Conservation (phyloP, 2,888 invertebrate genomes). For the Eristalis tenax region DNA sequence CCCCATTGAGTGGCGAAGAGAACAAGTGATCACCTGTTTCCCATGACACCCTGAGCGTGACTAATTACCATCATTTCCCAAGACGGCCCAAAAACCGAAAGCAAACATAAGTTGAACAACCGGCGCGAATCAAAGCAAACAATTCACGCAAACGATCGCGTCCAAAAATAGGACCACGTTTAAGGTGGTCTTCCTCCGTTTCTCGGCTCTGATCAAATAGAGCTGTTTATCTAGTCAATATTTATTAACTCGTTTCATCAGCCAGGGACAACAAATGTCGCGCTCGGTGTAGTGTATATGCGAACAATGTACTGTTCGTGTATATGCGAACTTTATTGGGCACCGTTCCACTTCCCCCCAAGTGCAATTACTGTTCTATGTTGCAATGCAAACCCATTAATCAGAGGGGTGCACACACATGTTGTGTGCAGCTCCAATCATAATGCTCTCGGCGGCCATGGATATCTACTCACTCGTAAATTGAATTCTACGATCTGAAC, state of each 20-base stretch:
- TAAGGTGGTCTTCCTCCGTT: slow-evolving; percentile 10
- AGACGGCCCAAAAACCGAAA: neutral
- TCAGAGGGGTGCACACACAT: slow-evolving; percentile 33
- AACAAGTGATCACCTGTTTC: neutral
- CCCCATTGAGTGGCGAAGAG: neutral
- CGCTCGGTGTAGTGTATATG: neutral
- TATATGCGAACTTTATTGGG: slow-evolving; percentile 41
- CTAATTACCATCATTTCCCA: slow-evolving; percentile 3
- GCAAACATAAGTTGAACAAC: neutral
- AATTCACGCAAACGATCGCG: neutral
- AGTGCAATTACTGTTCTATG: slow-evolving; percentile 53
- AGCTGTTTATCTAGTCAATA: slow-evolving; percentile 59
- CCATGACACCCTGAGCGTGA: neutral
- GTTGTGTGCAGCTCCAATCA: slow-evolving; percentile 36
- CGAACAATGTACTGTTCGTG: slow-evolving; percentile 14
- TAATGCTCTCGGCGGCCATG: slow-evolving; percentile 8
- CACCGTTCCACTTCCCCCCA: slow-evolving; percentile 35
- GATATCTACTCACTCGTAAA: slow-evolving; percentile 5
- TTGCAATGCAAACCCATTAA: slow-evolving; percentile 43
- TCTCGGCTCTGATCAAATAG: slow-evolving; percentile 35
- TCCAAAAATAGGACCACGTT: slow-evolving; percentile 26
- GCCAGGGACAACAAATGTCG: slow-evolving; percentile 19
- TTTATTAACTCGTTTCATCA: slow-evolving; percentile 60
- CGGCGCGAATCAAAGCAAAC: slow-evolving; percentile 7
- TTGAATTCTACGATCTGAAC: slow-evolving; percentile 37